These are phyloP conservation scores for Caenorhabditis zanzibari DNA, from an alignment of 2,888 invertebrate species.

Conservation along the genomic window DNA sequence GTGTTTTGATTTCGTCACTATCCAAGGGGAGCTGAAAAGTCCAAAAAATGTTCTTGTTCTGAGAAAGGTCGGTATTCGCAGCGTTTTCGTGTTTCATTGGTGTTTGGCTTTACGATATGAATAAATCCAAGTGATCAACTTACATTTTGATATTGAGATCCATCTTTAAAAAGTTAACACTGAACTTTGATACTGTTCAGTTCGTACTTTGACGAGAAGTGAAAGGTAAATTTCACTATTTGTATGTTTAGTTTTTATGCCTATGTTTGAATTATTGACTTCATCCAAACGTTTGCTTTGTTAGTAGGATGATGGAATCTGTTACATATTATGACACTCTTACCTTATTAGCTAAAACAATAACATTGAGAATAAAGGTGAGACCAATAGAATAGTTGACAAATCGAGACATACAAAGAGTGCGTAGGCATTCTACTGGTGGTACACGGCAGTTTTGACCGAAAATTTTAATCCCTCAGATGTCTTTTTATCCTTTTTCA, in stretches of 20 bases:
- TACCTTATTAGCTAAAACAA: conserved; percentile 24
- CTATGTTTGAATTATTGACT: too few species aligned
- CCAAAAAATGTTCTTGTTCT: too few species aligned
- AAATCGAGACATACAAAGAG: conserved; percentile 43
- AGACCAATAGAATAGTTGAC: conserved; percentile 31
- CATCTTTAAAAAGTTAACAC: neutral
- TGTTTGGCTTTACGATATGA: neutral
- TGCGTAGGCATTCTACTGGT: conserved; percentile 22
- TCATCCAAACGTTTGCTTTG: too few species aligned
- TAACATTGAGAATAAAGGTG: conserved; percentile 9
- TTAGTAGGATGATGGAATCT: too few species aligned
- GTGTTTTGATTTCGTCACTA: neutral
- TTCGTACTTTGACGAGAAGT: too few species aligned
- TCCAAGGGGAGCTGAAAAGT: neutral
- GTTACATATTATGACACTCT: too few species aligned
- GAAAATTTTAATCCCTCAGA: conserved; percentile 31
- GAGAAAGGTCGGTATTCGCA: too few species aligned
- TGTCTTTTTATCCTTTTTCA: conserved; percentile 14
- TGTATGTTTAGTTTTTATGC: too few species aligned
- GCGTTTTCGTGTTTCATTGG: neutral
- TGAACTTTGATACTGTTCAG: neutral
- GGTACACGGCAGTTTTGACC: neutral
- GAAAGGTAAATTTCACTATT: too few species aligned
- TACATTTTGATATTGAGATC: too few species aligned
- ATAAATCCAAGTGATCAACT: too few species aligned